Evolutionary conservation across 1,140 invertebrate genomes (phyloP), one percentile per base, ranked within the genome.

Genomic region (Cotesia glomerata): DNA sequence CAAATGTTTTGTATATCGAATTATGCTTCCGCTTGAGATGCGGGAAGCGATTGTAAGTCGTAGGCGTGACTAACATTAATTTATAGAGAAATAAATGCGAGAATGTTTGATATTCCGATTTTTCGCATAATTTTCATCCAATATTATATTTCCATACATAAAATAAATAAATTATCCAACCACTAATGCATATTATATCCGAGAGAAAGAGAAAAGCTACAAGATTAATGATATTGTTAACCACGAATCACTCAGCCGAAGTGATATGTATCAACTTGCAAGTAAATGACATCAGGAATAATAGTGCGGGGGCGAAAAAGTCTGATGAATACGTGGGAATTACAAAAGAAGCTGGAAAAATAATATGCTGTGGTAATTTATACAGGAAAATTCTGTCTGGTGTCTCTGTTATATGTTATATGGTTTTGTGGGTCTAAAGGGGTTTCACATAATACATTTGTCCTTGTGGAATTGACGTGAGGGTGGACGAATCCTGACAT

Each of bases 21-120:
- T 82, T 82, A 81, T 80, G 79, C 80, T 86, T 86, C 83, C 84
- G 80, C 77, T 72, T 75, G 81, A 80, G 82, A 85, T 86, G 74
- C 79, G 75, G 65, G 62, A 76, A 75, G 75, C 65, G 81, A 82
- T 82, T 82, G 79, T 26, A 58, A 76, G 76, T 75, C 59, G 74
- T 75, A 79, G 79, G 78, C 79, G 79, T 82, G 78, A 82, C 80
- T 81, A 79, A 76, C 36, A 65, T 49, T 4, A 34, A 32, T 39
- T 26, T 32, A 65, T 65, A 45, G 39, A 58, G 3, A 18, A 58
- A 26, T 26, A 18, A 5, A 69, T 45, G 18, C n/a, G 16, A 69
- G 36, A 35, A 59, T 58, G 67, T 34, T 39, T 13, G 16, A 8
- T 56, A n/a, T 36, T 36, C 0, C 11, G 18, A 71, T 64, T 65